Conservation (phyloP, 2,797 vertebrate species). For the Cirrhinus molitorella region DNA sequence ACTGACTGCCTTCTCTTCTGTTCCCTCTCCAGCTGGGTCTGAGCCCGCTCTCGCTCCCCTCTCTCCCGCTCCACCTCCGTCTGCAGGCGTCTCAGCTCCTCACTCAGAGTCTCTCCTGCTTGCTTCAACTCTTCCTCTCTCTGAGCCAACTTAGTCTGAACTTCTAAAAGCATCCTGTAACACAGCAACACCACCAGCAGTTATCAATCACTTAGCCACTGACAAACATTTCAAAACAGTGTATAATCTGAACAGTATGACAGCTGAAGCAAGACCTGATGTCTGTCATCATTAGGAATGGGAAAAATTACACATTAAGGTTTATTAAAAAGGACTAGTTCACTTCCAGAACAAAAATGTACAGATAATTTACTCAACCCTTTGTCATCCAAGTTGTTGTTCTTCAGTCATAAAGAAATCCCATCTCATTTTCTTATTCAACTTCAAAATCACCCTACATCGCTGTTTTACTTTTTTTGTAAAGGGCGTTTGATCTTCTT, state of each 20-base stretch:
- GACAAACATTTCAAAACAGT: conserved; percentile 1
- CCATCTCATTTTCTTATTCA: no score
- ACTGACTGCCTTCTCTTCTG: conserved; percentile 67
- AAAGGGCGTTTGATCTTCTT: no score
- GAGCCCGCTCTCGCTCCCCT: conserved; percentile 71
- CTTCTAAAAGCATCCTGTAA: conserved; percentile 83
- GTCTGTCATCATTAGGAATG: no score
- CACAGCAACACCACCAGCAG: not conserved
- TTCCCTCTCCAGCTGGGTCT: conserved; percentile 72
- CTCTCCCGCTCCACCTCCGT: conserved; percentile 74
- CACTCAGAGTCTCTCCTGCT: conserved; percentile 67
- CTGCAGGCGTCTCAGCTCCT: conserved; percentile 73
- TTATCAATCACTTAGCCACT: conserved; percentile 30
- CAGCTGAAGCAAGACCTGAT: not conserved
- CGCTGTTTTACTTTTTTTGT: no score
- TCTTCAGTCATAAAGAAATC: no score
- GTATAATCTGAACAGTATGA: not conserved
- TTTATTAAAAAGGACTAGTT: no score
- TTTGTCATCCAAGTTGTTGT: no score
- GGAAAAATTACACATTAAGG: no score
- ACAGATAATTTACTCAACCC: no score
- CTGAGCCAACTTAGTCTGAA: conserved; percentile 78
- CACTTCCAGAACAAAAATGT: no score
- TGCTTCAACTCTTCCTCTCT: conserved; percentile 80
- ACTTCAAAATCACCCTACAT: no score